These are phyloP conservation scores for Cynocephalus volans DNA, from an alignment of 2,113 vertebrate genomes.

Conservation along the genomic window DNA sequence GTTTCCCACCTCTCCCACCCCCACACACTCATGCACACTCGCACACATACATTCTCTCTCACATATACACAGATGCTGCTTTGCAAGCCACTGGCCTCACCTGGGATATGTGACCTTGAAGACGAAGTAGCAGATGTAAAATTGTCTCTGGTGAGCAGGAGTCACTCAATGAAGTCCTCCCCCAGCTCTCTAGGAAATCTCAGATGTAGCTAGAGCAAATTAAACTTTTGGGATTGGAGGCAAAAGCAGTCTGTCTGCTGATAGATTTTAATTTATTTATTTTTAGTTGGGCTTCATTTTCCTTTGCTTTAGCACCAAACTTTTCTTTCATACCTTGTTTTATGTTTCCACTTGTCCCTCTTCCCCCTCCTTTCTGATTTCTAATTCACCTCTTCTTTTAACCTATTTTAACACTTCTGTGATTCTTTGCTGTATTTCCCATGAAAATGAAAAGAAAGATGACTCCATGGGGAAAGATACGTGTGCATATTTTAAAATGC, in stretches of 20 bases:
- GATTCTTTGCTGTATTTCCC: background rate
- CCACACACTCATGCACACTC: background rate
- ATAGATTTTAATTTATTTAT: background rate
- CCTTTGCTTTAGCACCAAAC: background rate
- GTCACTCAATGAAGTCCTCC: background rate
- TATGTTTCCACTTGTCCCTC: background rate
- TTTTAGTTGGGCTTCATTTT: background rate
- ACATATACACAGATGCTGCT: fast-evolving
- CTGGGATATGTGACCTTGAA: background rate
- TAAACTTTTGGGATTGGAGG: background rate
- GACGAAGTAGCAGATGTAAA: background rate
- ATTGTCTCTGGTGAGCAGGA: background rate
- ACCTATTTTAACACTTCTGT: background rate
- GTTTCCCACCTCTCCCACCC: background rate
- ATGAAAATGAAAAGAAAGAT: background rate
- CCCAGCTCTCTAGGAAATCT: background rate
- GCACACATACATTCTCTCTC: background rate
- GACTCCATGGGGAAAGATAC: background rate
- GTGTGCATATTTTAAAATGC: background rate
- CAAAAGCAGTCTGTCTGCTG: background rate
- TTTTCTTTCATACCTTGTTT: background rate
- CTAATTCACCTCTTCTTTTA: background rate
- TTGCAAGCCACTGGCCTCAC: background rate
- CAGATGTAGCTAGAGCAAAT: background rate
- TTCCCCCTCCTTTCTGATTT: background rate